These are phyloP conservation scores for Aegypius monachus DNA, from an alignment of 2,113 vertebrate genomes.

Conservation along the genomic window DNA sequence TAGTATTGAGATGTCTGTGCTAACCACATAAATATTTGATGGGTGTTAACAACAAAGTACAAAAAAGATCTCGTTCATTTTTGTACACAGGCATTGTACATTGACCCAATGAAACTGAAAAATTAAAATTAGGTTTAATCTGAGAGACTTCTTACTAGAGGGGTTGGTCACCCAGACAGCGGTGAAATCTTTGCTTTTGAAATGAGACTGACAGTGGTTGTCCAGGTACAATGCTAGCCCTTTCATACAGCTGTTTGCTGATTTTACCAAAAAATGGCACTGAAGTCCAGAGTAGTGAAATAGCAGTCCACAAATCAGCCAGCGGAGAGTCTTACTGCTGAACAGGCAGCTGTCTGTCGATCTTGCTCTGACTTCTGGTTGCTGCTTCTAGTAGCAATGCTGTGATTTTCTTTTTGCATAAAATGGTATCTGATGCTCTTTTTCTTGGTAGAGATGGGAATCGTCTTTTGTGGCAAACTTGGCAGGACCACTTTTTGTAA, in stretches of 20 bases:
- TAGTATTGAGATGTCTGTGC: not conserved
- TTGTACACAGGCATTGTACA: rapidly evolving
- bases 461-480: not conserved
- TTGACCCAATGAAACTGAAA: not conserved
- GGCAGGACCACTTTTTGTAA: not conserved
- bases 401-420: not conserved
- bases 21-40: conserved; percentile 11
- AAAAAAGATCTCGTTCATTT: rapidly evolving
- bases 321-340: not conserved
- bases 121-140: not conserved
- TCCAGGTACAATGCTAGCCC: not conserved
- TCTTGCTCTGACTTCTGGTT: not conserved
- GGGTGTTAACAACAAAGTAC: not conserved
- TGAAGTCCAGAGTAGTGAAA: not conserved
- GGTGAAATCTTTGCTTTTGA: not conserved
- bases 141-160: not conserved
- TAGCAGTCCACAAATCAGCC: not conserved
- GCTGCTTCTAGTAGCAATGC: not conserved
- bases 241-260: not conserved
- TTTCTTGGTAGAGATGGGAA: not conserved
- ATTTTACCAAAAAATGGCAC: not conserved
- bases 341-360: not conserved
- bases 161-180: rapidly evolving
- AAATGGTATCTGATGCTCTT: not conserved
- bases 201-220: not conserved